Base-by-base conservation (phyloP, 2,888 invertebrate genomes). In the Cephus rjabovi region DNA sequence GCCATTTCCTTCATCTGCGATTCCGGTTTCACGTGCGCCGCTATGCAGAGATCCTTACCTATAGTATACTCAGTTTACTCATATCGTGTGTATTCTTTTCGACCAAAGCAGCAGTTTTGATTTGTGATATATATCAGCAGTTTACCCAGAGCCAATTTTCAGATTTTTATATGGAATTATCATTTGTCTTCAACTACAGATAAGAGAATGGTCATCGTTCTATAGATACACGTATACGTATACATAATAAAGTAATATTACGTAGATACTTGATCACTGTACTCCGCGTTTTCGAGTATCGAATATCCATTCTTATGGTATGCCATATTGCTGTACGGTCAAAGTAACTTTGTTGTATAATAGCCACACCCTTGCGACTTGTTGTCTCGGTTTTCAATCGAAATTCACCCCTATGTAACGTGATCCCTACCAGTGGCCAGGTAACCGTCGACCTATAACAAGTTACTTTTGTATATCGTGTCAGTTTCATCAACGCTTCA, bases 1-100 rank as follows among this genome's bases (percentile, higher is more conserved):
- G 83, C 87, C 86, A 86, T 82, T 56, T 79, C 76, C 83, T 80
- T 82, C 80, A 82, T 83, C 80, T 82, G 81, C 76, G 79, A 76
- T 79, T 81, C 78, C 80, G 80, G 78, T 56, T 56, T 56, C 23
- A 15, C 56, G 56, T 56, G 23, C 23, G 56, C 56, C 56, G 23
- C 56, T 56, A 23, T 56, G 56, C 56, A 9, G 56, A 56, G 56
- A 56, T 56, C 56, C 23, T 56, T 56, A 56, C 56, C 56, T 56
- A 56, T 56, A 56, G 56, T 2, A 56, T 56, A 56, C 56, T 56
- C 56, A 23, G 56, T 23, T 23, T 34, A 37, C 6, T 35, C 34
- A 9, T 34, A 34, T 23, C 12, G 23, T 34, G 34, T 37, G 12
- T 56, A 56, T 6, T 23, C 56, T 23, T 23, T 56, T 1, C 23